These are phyloP conservation scores for Epinephelus lanceolatus DNA, from an alignment of 2,113 vertebrate species.

Conservation along the genomic window DNA sequence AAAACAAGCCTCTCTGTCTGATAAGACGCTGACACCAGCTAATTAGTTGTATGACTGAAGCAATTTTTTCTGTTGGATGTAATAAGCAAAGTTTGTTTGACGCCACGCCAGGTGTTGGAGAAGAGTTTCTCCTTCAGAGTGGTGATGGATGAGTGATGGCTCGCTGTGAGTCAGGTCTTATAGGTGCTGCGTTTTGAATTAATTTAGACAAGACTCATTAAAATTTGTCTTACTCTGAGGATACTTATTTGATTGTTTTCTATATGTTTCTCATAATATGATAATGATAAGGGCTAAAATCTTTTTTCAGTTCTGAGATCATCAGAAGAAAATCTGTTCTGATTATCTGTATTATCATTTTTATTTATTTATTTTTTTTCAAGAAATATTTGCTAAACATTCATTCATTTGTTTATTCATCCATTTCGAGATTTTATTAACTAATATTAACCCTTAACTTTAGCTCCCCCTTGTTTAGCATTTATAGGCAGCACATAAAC, in stretches of 20 bases:
- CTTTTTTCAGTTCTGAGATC: background rate
- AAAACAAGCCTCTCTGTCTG: constrained; percentile 77
- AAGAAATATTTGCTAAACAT: background rate
- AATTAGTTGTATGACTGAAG: constrained; percentile 72
- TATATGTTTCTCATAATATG: background rate
- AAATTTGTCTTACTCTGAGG: background rate
- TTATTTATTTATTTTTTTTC: background rate
- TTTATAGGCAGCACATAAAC: background rate
- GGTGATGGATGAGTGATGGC: constrained; percentile 59
- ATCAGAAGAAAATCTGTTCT: background rate
- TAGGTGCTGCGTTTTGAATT: background rate
- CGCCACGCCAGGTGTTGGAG: constrained; percentile 57
- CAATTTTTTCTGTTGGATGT: constrained; percentile 41
- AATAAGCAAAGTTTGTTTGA: constrained; percentile 67
- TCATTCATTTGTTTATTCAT: background rate
- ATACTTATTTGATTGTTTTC: background rate
- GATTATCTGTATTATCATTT: too few relatives aligned
- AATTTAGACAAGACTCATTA: too few relatives aligned
- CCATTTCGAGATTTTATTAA: too few relatives aligned
- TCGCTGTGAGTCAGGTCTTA: constrained; percentile 31
- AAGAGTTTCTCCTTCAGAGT: constrained; percentile 42
- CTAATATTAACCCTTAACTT: too few relatives aligned
- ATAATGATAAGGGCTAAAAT: background rate
- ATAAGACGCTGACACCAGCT: constrained; percentile 79
- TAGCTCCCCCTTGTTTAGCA: too few relatives aligned